Evolutionary conservation across 2,113 vertebrate genomes (phyloP).

Genomic region (Coturnix japonica): DNA sequence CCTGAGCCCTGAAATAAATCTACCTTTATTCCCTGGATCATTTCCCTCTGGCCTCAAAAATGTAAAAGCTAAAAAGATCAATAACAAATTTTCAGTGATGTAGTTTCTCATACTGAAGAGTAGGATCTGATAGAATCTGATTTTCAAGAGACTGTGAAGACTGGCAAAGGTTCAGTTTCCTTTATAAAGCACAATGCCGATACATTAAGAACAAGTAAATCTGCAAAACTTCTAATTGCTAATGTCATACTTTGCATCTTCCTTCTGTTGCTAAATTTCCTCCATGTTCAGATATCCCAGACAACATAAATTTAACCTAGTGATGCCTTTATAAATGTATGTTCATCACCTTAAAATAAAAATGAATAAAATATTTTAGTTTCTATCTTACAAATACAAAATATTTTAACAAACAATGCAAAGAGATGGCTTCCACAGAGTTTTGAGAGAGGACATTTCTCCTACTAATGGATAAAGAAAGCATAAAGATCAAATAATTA

Average conservation of each 20-base stretch:
- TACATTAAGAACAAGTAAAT: neutral
- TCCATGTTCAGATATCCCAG: neutral
- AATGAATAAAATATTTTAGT: neutral
- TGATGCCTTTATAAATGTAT: neutral
- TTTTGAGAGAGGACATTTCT: neutral
- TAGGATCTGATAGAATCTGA: slow-evolving; percentile 1
- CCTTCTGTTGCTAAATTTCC: neutral
- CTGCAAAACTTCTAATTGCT: neutral
- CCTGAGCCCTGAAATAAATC: slow-evolving; percentile 51
- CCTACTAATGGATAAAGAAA: neutral
- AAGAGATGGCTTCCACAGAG: neutral
- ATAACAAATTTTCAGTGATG: slow-evolving; percentile 28
- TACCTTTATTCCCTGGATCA: neutral
- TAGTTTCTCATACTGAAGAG: slow-evolving; percentile 15
- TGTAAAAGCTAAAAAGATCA: slow-evolving; percentile 38
- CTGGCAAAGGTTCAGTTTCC: neutral
- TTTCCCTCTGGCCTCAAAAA: slow-evolving; percentile 4
- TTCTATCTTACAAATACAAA: neutral
- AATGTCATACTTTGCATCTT: neutral
- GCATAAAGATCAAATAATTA: neutral
- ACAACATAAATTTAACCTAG: neutral
- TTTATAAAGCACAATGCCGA: neutral
- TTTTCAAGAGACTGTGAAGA: neutral
- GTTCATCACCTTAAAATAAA: neutral
- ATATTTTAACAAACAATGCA: neutral